phyloP scores from a whole-genome alignment of 2,797 vertebrate species.

The Lithobates pipiens region DNA sequence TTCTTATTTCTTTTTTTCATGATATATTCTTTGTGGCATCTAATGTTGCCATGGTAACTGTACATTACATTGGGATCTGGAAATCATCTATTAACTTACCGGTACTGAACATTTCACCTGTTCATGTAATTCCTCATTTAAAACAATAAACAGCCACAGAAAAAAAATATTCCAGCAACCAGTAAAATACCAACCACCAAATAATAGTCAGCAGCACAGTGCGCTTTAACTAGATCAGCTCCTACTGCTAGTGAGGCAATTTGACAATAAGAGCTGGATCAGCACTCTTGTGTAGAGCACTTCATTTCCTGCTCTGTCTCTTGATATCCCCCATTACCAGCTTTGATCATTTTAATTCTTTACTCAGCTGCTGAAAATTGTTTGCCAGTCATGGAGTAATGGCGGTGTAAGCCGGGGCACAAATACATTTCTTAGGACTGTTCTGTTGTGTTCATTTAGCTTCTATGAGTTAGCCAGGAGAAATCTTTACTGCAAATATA shows the following conservation, averaged over 20 bases:
- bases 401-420: background rate
- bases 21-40: background rate
- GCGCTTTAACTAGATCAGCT: background rate
- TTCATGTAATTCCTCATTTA: conserved; percentile 11
- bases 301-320: background rate
- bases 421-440: background rate
- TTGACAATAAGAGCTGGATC: background rate
- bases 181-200: background rate
- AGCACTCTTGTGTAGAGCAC: background rate
- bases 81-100: conserved; percentile 5
- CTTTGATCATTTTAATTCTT: background rate
- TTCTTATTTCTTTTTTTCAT: background rate
- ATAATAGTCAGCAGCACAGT: conserved; percentile 1
- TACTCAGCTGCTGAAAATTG: conserved; percentile 6
- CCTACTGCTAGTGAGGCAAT: background rate
- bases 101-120: background rate
- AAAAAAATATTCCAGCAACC: background rate
- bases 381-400: background rate
- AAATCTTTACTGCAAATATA: background rate
- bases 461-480: background rate
- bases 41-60: conserved; percentile 21
- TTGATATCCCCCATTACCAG: conserved; percentile 11
- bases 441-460: background rate
- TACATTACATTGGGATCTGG: conserved; percentile 1
- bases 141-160: conserved; percentile 15